phyloP scores from a whole-genome alignment of 1,140 invertebrate species.

The Drosophila seguyi region DNA sequence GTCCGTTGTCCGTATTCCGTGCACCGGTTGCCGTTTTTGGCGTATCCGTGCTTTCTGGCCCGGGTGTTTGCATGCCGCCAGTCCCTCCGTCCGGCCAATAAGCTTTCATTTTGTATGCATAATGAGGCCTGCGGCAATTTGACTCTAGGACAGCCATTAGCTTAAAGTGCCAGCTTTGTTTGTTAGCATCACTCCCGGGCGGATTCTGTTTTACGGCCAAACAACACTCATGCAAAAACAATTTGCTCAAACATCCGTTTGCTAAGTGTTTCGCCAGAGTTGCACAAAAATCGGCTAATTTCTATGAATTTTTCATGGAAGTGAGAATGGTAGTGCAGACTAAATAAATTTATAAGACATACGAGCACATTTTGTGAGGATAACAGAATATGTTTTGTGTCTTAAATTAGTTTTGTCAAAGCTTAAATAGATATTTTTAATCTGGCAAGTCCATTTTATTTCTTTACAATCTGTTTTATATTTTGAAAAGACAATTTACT shows the following conservation, averaged over 20 bases:
- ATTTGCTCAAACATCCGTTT: conserved; percentile 22
- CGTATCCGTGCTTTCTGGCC: conserved; percentile 15
- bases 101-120: conserved; percentile 77
- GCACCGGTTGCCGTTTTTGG: conserved; percentile 9
- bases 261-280: conserved; percentile 11
- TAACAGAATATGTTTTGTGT: not conserved
- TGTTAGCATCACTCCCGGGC: conserved; percentile 31
- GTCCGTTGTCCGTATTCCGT: conserved; percentile 9
- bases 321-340: no score
- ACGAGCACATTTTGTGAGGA: not conserved
- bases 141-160: conserved; percentile 65
- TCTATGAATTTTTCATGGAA: not conserved
- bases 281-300: conserved; percentile 11
- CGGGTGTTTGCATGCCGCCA: conserved; percentile 16
- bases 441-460: not conserved
- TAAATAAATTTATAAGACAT: not conserved
- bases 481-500: no score
- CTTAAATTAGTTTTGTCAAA: not conserved
- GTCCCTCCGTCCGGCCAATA: conserved; percentile 58
- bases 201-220: conserved; percentile 27
- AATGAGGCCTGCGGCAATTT: conserved; percentile 76
- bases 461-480: not conserved
- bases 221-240: conserved; percentile 27
- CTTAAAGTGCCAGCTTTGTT: conserved; percentile 54
- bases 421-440: not conserved